Conservation (phyloP, 2,797 vertebrate species). For the Mico argentatus region DNA sequence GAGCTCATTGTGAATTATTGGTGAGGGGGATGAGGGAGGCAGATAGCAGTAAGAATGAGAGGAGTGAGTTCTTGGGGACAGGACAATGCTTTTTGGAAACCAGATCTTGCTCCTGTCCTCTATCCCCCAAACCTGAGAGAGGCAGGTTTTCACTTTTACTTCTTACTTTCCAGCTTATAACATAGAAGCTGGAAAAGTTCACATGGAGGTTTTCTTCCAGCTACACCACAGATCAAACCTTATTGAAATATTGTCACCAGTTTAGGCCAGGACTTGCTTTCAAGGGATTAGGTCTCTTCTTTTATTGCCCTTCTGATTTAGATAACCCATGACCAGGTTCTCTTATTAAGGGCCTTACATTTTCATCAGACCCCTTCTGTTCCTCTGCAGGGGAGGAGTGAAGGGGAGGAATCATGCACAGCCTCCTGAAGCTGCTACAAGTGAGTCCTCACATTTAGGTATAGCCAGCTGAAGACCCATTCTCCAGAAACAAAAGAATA, state of each 20-base stretch:
- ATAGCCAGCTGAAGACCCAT: conserved; percentile 51
- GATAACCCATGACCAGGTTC: conserved; percentile 6
- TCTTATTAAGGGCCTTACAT: conserved; percentile 46
- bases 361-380: conserved; percentile 54
- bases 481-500: conserved; percentile 47
- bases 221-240: not conserved
- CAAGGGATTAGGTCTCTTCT: conserved; percentile 19
- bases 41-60: not conserved
- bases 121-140: not conserved
- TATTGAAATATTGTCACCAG: not conserved
- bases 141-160: conserved; percentile 20
- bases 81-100: not conserved
- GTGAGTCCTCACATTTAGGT: not conserved
- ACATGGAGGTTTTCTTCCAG: not conserved
- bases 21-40: not conserved
- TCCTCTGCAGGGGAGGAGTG: not conserved
- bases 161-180: conserved; percentile 19
- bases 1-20: not conserved
- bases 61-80: not conserved
- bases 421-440: conserved; percentile 43
- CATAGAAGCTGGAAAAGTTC: not conserved
- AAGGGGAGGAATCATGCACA: not conserved
- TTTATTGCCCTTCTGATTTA: conserved; percentile 57
- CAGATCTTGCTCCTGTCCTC: not conserved
- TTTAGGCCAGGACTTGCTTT: not conserved